Conservation (phyloP, 2,113 vertebrate species). For the Dermatemys mawii region DNA sequence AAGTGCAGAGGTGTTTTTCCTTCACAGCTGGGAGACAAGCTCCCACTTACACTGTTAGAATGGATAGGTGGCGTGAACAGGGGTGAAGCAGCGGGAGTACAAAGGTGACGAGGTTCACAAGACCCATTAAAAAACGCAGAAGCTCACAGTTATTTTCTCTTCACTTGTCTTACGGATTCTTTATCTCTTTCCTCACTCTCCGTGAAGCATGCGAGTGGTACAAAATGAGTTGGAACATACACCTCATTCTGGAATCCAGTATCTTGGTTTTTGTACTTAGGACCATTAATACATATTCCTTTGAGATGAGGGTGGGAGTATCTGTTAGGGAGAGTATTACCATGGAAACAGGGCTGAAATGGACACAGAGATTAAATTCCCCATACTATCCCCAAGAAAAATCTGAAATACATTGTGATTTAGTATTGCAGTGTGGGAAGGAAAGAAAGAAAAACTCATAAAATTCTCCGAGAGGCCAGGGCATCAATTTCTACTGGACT, state of each 20-base stretch:
- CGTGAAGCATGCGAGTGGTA: neutral
- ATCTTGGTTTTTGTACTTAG: neutral
- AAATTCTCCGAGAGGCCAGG: neutral
- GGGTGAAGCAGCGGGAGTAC: neutral
- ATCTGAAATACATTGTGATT: neutral
- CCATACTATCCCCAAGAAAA: neutral
- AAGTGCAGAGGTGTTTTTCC: neutral
- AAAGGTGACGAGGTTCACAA: neutral
- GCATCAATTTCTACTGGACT: neutral
- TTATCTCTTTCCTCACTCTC: neutral
- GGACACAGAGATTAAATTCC: neutral
- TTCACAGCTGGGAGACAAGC: neutral
- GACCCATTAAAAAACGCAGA: neutral
- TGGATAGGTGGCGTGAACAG: neutral
- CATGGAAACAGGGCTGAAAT: rapidly evolving
- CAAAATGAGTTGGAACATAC: neutral
- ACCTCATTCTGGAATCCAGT: neutral
- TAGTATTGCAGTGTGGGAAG: neutral
- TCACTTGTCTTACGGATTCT: neutral
- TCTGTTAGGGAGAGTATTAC: rapidly evolving
- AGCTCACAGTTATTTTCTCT: neutral
- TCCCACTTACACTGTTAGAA: neutral
- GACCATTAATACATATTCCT: no score
- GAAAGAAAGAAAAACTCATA: neutral
- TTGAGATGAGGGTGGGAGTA: neutral